Base-by-base conservation (phyloP, 2,113 vertebrate species). In the Telmatochromis bifrenatus region DNA sequence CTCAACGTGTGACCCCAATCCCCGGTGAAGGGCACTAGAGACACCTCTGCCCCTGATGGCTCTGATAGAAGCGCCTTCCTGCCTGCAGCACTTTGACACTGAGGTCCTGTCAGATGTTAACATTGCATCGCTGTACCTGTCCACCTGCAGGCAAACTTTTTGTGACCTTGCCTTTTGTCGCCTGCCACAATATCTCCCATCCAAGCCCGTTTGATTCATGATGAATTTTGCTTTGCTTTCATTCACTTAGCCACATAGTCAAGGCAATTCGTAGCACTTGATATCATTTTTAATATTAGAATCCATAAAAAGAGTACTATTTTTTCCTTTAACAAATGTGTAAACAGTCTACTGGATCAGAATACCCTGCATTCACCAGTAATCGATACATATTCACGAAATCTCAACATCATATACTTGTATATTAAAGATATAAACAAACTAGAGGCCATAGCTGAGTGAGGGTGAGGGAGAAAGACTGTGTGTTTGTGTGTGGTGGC, bases 1-100 rank as follows among this genome's bases (percentile, higher is more conserved):
- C 92, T 81, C 68, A 60, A 12, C 55, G 45, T 37, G 87, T 93
- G 92, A 93, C 91, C 91, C 88, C 82, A 92, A 93, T 93, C 62
- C 31, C 33, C 0, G 13, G 55, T 84, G 92, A 92, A 88, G 85
- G 62, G 19, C 86, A 60, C 60, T 9, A 51, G 11, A 37, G 90
- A 90, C 85, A 42, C 82, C 68, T 37, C 84, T 4, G 56, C 79
- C 85, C 83, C 85, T 31, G 81, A 89, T 62, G 33, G 84, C 88
- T n/a, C 53, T 68, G 42, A 79, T 37, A 23, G 60, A 79, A 79
- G 60, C 7, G 86, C 85, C 87, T 60, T 47, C 42, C 17, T 82
- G 70, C 4, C 58, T 89, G 49, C n/a, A 12, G 17, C 37, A 2
- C 35, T 51, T 45, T 79, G 91, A 91, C 92, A 84, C 70, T 84